Conservation (phyloP, 2,888 invertebrate genomes). For the Crioceris asparagi region DNA sequence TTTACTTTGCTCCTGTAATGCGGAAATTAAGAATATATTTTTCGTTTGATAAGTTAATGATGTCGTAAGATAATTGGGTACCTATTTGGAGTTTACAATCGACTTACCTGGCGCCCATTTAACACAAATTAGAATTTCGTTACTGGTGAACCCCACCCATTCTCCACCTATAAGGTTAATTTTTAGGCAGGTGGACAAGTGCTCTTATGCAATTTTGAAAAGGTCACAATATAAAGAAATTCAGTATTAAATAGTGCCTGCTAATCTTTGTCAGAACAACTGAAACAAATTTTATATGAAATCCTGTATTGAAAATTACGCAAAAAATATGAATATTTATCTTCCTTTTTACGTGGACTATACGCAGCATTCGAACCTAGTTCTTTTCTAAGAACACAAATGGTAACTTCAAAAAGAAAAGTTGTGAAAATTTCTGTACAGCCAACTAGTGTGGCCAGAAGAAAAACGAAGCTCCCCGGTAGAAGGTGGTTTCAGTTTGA, state of each 20-base stretch:
- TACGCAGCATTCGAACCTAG: neutral
- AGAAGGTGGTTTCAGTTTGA: neutral
- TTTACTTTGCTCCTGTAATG: too few species aligned
- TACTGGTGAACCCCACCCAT: too few species aligned
- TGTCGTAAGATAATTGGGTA: too few species aligned
- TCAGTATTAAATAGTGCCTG: neutral
- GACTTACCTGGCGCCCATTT: too few species aligned
- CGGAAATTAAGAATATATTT: too few species aligned
- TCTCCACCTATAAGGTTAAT: too few species aligned
- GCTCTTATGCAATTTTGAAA: too few species aligned
- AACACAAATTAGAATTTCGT: too few species aligned
- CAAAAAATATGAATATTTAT: neutral
- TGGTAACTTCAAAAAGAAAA: neutral
- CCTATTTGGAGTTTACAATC: too few species aligned
- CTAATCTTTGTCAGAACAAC: neutral
- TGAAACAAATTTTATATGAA: neutral
- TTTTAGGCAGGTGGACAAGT: too few species aligned
- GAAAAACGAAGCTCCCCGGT: neutral
- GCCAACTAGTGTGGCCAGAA: neutral
- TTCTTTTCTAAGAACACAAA: neutral
- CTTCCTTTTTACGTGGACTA: neutral
- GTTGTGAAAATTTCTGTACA: neutral
- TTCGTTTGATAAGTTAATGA: too few species aligned
- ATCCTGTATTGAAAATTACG: neutral
- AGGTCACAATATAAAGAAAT: neutral